Percentiles rank a stretch among this genome's conserved stretches.
phyloP scores from a whole-genome alignment of 35 echinoderm and acorn worm species.

The Ophioderma brevispina region DNA sequence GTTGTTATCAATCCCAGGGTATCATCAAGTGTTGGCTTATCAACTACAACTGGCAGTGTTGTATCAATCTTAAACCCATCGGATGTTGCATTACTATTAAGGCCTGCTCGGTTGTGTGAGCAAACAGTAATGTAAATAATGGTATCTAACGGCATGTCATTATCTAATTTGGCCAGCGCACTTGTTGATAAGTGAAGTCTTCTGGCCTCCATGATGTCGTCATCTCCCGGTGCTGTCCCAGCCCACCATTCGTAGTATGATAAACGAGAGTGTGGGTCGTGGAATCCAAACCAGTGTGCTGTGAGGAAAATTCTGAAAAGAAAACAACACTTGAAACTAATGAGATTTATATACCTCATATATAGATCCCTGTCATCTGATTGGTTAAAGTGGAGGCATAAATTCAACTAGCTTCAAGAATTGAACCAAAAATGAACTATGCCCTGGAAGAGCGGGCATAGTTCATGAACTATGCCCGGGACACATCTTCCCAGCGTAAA shows the following conservation, averaged over 20 bases:
- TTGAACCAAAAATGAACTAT: no score
- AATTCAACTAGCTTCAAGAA: no score
- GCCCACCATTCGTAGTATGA: slow-evolving; percentile 62
- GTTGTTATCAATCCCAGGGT: not conserved
- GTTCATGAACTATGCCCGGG: no score
- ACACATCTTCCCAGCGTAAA: no score
- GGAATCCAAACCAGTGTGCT: slow-evolving; percentile 54
- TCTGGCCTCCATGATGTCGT: not conserved
- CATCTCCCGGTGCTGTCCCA: slow-evolving; percentile 36
- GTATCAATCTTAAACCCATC: slow-evolving; percentile 44
- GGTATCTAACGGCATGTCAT: not conserved
- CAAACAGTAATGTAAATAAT: slow-evolving; percentile 42
- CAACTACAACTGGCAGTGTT: slow-evolving; percentile 11
- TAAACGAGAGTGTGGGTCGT: slow-evolving; percentile 50
- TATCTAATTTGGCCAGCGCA: not conserved
- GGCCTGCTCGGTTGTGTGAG: slow-evolving; percentile 19
- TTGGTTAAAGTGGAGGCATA: no score
- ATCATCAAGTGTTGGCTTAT: not conserved
- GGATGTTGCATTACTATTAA: slow-evolving; percentile 28
- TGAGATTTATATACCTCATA: no score
- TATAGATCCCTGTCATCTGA: no score
- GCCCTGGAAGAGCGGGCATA: no score
- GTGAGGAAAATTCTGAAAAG: no score
- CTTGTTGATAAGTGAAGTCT: slow-evolving; percentile 29
- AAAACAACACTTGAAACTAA: no score